Conservation (phyloP, 64 coral and sea anemone genomes). For the Trachythela sp. region DNA sequence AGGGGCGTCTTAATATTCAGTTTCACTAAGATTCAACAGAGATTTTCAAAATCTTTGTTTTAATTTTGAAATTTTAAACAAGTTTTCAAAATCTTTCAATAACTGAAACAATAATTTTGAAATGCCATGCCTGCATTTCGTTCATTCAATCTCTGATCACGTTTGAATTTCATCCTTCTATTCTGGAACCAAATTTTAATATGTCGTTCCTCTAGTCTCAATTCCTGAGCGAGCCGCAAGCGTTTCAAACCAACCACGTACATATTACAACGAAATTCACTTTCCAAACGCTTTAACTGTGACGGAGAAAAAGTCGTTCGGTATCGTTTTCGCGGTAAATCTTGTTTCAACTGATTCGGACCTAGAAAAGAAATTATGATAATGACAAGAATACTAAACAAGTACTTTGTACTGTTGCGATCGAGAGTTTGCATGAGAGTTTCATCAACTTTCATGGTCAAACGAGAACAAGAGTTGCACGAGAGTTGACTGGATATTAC, state of each 20-base stretch:
- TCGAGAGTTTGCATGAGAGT: too few relatives aligned
- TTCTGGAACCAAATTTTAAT: constrained; percentile 99
- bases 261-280: constrained; percentile 87
- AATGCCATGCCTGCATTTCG: background rate
- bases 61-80: too few relatives aligned
- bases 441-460: too few relatives aligned
- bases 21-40: background rate
- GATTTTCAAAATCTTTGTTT: background rate
- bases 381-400: background rate
- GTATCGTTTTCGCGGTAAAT: constrained; percentile 47
- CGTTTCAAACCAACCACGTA: constrained; percentile 97
- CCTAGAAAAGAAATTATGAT: background rate
- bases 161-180: constrained; percentile 94
- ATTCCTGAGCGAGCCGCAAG: constrained; percentile 84
- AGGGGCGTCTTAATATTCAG: too few relatives aligned
- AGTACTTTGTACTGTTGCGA: background rate
- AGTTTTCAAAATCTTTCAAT: background rate
- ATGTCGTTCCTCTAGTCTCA: constrained; percentile 79
- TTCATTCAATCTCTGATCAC: constrained; percentile 29
- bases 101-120: background rate
- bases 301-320: constrained; percentile 86
- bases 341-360: background rate
- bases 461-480: too few relatives aligned
- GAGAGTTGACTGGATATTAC: too few relatives aligned
- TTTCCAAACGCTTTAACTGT: constrained; percentile 84